These are phyloP conservation scores for Callospermophilus lateralis DNA, from an alignment of 2,113 vertebrate genomes.

Conservation along the genomic window DNA sequence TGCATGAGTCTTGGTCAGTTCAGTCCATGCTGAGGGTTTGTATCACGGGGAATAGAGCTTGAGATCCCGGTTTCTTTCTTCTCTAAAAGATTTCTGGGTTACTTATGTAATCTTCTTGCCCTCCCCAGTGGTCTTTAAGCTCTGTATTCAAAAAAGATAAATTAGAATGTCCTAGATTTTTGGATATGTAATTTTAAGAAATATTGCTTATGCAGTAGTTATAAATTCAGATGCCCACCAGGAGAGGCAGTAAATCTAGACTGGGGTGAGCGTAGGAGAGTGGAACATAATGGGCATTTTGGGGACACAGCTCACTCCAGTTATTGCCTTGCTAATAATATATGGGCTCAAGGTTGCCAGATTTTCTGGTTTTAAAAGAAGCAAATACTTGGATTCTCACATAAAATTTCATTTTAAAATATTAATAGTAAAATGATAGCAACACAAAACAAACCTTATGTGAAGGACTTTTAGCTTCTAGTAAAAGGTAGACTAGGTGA, in stretches of 20 bases:
- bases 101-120: not conserved
- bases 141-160: slow-evolving; percentile 16
- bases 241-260: not conserved
- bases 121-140: not conserved
- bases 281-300: not conserved
- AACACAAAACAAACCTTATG: not conserved
- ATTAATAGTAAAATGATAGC: not conserved
- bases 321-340: not conserved
- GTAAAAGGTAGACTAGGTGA: not conserved
- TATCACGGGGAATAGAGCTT: not conserved
- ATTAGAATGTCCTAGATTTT: not conserved
- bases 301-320: not conserved
- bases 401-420: not conserved
- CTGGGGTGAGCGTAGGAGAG: not conserved
- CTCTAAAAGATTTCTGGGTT: not conserved
- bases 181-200: not conserved
- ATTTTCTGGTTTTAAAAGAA: not conserved
- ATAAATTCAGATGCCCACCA: not conserved
- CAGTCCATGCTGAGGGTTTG: not conserved
- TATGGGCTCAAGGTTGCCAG: not conserved
- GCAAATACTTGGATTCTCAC: not conserved
- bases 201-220: not conserved
- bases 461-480: not conserved
- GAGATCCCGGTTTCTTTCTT: not conserved
- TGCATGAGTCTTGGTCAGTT: too few relatives aligned